Percentiles rank a stretch among this genome's conserved stretches.
Evolutionary conservation across 30 jellyfish, hydroid and myxozoan genomes (phyloP).

Genomic region (Catostylus mosaicus): DNA sequence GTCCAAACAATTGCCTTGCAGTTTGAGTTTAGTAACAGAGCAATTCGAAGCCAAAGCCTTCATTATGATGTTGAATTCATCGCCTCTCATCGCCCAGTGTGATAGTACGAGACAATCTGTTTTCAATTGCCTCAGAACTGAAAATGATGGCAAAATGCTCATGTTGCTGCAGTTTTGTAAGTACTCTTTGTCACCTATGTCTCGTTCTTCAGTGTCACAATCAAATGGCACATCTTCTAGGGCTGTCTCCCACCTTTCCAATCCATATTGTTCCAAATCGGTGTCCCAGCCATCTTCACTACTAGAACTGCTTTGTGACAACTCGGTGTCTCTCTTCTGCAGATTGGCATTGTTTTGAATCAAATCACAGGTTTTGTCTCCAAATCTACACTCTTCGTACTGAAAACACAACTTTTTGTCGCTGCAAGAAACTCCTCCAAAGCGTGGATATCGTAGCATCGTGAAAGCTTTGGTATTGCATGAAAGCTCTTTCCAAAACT

Average conservation of each 20-base stretch:
- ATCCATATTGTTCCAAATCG: slow-evolving; percentile 57
- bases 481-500: too few species aligned
- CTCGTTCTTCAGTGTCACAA: background rate
- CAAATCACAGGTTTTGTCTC: too few species aligned
- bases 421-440: too few species aligned
- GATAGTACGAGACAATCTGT: background rate
- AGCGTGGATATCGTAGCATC: too few species aligned
- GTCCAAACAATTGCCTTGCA: slow-evolving; percentile 39
- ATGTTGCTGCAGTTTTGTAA: background rate
- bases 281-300: slow-evolving; percentile 53
- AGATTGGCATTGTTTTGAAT: too few species aligned
- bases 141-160: slow-evolving; percentile 20
- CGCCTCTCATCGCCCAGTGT: slow-evolving; percentile 41
- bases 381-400: too few species aligned
- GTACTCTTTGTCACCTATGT: background rate
- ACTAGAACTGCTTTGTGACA: too few species aligned
- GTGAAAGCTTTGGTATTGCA: too few species aligned
- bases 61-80: slow-evolving; percentile 33
- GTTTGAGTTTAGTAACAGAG: slow-evolving; percentile 35
- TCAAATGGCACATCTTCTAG: too few species aligned
- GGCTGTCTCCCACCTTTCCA: too few species aligned
- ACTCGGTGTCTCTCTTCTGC: too few species aligned
- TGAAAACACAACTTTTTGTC: too few species aligned
- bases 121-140: background rate
- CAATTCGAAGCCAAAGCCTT: slow-evolving; percentile 34